These are phyloP conservation scores for Sus scrofa DNA, from an alignment of 2,113 vertebrate species.

Conservation along the genomic window DNA sequence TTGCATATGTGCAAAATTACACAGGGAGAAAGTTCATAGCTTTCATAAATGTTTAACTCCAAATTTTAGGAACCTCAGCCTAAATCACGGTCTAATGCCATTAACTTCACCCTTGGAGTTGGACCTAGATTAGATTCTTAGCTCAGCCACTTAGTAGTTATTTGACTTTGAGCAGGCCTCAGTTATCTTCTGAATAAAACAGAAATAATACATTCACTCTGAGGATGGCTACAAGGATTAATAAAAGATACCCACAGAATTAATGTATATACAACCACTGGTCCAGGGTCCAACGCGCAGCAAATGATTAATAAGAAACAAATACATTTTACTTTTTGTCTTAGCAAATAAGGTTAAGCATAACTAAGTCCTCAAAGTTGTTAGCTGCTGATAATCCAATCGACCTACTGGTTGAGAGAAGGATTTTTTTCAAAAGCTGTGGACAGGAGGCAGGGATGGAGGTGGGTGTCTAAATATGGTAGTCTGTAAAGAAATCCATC, in stretches of 20 bases:
- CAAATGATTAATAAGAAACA: conserved; percentile 35
- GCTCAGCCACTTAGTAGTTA: neutral
- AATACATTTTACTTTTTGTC: conserved; percentile 38
- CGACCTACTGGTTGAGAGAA: neutral
- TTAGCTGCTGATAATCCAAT: neutral
- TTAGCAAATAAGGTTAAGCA: conserved; percentile 31
- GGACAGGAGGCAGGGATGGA: neutral
- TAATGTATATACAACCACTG: conserved; percentile 29
- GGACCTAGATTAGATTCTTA: neutral
- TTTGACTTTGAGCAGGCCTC: neutral
- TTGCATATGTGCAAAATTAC: neutral
- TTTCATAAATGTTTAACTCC: conserved; percentile 52
- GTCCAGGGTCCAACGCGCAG: neutral
- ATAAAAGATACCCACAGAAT: conserved; percentile 16
- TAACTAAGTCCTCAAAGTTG: neutral
- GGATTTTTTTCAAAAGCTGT: conserved; percentile 32
- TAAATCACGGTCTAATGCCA: conserved; percentile 50
- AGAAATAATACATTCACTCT: neutral
- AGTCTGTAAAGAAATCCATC: neutral
- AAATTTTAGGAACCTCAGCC: conserved; percentile 51
- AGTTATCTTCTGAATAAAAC: neutral
- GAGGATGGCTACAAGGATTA: neutral
- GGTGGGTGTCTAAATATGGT: neutral
- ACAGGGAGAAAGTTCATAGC: conserved; percentile 1
- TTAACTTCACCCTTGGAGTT: neutral